phyloP scores from a whole-genome alignment of 2,113 vertebrate genomes.

The Trichomycterus rosablanca region DNA sequence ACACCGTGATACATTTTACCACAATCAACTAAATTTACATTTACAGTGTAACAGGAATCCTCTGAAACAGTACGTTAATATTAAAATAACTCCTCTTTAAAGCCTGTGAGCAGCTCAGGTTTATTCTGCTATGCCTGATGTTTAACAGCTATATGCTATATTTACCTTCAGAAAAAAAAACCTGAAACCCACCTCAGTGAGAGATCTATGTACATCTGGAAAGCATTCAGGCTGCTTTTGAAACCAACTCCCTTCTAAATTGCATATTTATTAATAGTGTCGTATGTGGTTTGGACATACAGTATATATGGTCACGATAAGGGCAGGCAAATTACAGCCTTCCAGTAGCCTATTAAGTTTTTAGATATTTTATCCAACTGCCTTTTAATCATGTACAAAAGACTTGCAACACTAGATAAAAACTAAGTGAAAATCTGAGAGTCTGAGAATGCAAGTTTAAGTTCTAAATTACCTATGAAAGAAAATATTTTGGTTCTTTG shows the following conservation, averaged over 20 bases:
- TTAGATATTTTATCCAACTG: too few relatives aligned
- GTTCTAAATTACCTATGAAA: too few relatives aligned
- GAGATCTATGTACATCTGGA: constrained; percentile 12
- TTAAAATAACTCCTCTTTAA: too few relatives aligned
- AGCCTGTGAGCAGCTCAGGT: neutral
- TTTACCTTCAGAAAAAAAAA: neutral
- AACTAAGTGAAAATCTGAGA: too few relatives aligned
- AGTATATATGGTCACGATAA: neutral
- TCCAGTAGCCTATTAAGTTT: too few relatives aligned
- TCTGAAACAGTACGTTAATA: neutral
- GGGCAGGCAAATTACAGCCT: too few relatives aligned
- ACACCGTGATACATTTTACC: constrained; percentile 20
- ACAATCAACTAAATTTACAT: too few relatives aligned
- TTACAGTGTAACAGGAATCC: too few relatives aligned
- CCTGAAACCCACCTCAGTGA: neutral
- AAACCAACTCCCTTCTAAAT: constrained; percentile 5
- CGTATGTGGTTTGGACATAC: neutral
- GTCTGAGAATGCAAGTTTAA: too few relatives aligned
- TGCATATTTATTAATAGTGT: constrained; percentile 3
- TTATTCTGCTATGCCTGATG: neutral
- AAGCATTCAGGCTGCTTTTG: constrained; percentile 2
- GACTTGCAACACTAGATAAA: too few relatives aligned
- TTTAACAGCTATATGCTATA: neutral
- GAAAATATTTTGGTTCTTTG: too few relatives aligned
- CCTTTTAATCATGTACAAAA: too few relatives aligned